These are phyloP conservation scores for Notothenia coriiceps DNA, from an alignment of 2,113 vertebrate species.

Conservation along the genomic window DNA sequence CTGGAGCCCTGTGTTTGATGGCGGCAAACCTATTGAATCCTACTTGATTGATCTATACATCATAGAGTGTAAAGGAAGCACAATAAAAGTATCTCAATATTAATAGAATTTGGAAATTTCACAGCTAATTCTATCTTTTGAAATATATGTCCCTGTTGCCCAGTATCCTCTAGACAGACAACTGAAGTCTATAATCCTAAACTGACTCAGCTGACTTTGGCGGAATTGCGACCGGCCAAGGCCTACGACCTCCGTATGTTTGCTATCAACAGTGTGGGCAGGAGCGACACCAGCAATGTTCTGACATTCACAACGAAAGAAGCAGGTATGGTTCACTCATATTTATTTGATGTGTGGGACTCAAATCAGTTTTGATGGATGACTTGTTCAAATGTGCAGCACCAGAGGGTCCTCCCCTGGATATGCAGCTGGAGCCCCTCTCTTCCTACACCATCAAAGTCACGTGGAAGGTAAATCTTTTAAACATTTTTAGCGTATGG, in stretches of 20 bases:
- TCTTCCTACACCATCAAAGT: constrained; percentile 64
- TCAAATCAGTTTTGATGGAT: neutral
- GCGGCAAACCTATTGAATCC: constrained; percentile 60
- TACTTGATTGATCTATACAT: constrained; percentile 68
- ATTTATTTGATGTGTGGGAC: neutral
- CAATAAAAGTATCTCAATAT: neutral
- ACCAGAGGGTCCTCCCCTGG: constrained; percentile 71
- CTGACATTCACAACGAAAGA: constrained; percentile 71
- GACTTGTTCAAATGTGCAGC: constrained; percentile 39
- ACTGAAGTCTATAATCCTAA: constrained; percentile 36
- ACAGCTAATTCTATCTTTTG: neutral
- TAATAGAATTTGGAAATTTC: neutral
- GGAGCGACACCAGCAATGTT: constrained; percentile 71
- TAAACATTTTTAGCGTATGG: too few relatives aligned
- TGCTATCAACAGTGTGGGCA: constrained; percentile 61
- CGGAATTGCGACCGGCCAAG: constrained; percentile 68
- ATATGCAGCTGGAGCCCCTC: constrained; percentile 61
- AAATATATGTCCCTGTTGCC: neutral
- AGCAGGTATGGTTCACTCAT: constrained; percentile 60
- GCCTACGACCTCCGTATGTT: constrained; percentile 75
- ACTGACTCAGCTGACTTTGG: constrained; percentile 66
- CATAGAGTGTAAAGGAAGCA: constrained; percentile 54
- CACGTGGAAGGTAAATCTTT: constrained; percentile 71
- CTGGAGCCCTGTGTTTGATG: constrained; percentile 70
- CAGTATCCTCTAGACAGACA: constrained; percentile 58